Conservation (phyloP, 2,113 vertebrate species). For the Butorides virescens region DNA sequence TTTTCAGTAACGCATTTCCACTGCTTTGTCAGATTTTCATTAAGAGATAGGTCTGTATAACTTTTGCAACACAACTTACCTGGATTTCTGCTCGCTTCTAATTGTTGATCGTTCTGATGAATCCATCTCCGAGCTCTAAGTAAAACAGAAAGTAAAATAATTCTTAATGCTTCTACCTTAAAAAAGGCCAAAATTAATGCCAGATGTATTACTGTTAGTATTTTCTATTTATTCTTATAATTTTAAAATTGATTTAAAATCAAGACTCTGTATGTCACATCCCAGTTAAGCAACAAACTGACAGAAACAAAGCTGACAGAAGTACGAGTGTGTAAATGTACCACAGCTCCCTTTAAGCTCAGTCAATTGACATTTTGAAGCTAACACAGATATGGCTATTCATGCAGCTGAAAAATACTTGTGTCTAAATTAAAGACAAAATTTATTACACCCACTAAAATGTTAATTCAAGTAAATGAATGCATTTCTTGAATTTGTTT, state of each 20-base stretch:
- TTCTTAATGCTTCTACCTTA: not conserved
- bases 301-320: not conserved
- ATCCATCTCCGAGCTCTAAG: constrained; percentile 65
- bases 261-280: not conserved
- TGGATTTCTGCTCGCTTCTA: constrained; percentile 71
- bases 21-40: not conserved
- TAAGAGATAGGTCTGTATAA: not conserved
- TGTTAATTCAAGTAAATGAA: not conserved
- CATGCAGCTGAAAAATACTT: not conserved
- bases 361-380: not conserved
- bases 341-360: not conserved
- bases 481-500: not conserved
- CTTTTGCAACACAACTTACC: constrained; percentile 16
- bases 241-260: not conserved
- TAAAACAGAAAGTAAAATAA: not conserved
- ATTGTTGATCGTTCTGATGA: constrained; percentile 28
- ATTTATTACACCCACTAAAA: not conserved
- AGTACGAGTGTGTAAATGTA: not conserved
- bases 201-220: not conserved
- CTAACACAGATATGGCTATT: not conserved
- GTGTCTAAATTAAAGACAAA: not conserved
- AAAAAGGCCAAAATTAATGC: not conserved
- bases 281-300: not conserved
- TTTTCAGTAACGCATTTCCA: not conserved
- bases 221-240: not conserved